Evolutionary conservation across 2,113 vertebrate species (phyloP), one percentile per base, ranked within the genome.

Genomic region (Callocephalon fimbriatum): DNA sequence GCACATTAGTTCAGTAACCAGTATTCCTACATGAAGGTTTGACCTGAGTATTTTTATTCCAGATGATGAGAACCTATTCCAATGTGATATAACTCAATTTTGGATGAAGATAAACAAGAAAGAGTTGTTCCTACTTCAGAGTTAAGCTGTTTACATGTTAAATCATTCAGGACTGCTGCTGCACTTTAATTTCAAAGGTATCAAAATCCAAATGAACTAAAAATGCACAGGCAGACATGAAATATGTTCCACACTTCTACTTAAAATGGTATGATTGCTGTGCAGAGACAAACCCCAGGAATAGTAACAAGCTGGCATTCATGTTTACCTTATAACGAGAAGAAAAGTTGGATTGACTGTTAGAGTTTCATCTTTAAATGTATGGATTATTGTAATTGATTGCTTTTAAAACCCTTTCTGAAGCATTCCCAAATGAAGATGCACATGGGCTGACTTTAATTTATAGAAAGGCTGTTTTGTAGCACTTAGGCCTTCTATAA

Each of bases 191-290:
- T 97, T 94, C 79, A 78, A 87, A 95, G 51, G 56, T 91, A 92
- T 80, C 68, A 17, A 88, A 95, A 88, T 93, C 67, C 72, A 86
- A 95, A 17, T 51, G 76, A 94, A 90, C 72, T 88, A 86, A 92
- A 93, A 96, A 89, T 92, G 76, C 75, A 35, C 65, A 91, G 86
- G 86, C 86, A 95, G 96, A 92, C 73, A 90, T 40, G 83, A 95
- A 97, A 92, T 96, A 88, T 81, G 86, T 89, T 80, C 88, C 73
- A 75, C 58, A 10, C 48, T 86, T 95, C 48, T 80, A 47, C 82
- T 87, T 78, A 84, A 96, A 96, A 86, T 82, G n/a, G 70, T 78
- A 63, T 0, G 2, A 95, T 84, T 89, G 63, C 83, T 79, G 76
- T 65, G 76, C 66, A 88, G 83, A 92, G 79, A 95, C 35, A 86